Conservation (phyloP, 2,113 vertebrate genomes). For the Tinamus guttatus region DNA sequence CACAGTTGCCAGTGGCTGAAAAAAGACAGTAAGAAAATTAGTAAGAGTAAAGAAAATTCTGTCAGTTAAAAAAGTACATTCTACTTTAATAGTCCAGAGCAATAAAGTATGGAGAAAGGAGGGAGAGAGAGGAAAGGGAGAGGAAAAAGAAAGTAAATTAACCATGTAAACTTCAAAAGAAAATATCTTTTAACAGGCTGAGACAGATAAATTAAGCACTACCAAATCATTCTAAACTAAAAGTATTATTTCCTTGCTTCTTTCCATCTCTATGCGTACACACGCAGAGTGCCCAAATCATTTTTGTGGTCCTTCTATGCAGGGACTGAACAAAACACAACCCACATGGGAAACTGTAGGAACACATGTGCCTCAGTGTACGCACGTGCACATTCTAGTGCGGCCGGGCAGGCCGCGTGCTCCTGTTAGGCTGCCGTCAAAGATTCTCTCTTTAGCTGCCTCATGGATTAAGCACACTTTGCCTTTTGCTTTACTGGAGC, state of each 20-base stretch:
- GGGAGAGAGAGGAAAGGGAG: not conserved
- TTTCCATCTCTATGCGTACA: not conserved
- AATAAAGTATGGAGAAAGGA: not conserved
- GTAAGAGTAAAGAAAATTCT: not conserved
- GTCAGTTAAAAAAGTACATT: not conserved
- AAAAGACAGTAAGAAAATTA: not conserved
- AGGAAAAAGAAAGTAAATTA: not conserved
- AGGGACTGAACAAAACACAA: not conserved
- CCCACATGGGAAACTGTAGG: not conserved
- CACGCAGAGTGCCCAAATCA: not conserved
- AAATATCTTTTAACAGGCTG: not conserved
- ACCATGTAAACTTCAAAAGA: not conserved
- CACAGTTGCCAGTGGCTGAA: not conserved
- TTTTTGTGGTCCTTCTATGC: not conserved
- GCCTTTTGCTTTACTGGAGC: not conserved
- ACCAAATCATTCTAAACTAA: not conserved
- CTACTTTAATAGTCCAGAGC: not conserved
- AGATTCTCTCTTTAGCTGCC: not conserved
- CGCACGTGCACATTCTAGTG: not conserved
- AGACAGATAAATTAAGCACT: not conserved
- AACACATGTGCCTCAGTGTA: not conserved
- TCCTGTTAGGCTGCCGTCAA: not conserved
- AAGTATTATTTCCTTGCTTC: not conserved
- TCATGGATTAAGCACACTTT: not conserved
- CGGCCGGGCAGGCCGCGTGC: not conserved